Percentiles rank a stretch among this genome's conserved stretches.
These are phyloP conservation scores for Boloria euphrosyne DNA, from an alignment of 2,888 invertebrate species.

Conservation along the genomic window DNA sequence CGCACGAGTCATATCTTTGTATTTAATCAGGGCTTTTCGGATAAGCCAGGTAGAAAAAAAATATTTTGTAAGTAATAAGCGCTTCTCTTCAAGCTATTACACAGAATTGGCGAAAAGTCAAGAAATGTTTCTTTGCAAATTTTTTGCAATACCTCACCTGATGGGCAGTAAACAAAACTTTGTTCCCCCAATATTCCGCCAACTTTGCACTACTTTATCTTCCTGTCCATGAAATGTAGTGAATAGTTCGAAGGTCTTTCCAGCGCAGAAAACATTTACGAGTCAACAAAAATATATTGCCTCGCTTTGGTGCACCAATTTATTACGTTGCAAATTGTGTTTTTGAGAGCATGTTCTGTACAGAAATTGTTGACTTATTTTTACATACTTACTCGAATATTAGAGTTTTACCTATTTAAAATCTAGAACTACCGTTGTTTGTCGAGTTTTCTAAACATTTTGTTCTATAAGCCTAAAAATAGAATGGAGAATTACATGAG, in stretches of 20 bases:
- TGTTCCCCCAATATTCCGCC: neutral
- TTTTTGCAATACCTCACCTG: conserved; percentile 16
- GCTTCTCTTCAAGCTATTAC: no score
- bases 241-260: conserved; percentile 10
- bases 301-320: conserved; percentile 2
- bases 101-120: no score
- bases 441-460: conserved; percentile 1
- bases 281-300: conserved; percentile 18
- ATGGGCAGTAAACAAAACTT: conserved; percentile 21
- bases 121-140: conserved; percentile 7
- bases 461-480: neutral
- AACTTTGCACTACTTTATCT: conserved; percentile 15
- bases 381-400: neutral
- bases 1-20: no score
- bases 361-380: neutral
- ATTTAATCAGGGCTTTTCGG: no score
- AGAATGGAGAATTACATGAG: conserved; percentile 9
- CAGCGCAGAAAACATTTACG: conserved; percentile 11
- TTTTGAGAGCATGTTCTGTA: neutral
- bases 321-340: conserved; percentile 11
- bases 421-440: neutral
- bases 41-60: no score
- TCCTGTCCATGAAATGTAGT: conserved; percentile 1
- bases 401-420: neutral
- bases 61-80: no score